phyloP scores from a whole-genome alignment of 1,140 invertebrate species.

The Nomia melanderi region DNA sequence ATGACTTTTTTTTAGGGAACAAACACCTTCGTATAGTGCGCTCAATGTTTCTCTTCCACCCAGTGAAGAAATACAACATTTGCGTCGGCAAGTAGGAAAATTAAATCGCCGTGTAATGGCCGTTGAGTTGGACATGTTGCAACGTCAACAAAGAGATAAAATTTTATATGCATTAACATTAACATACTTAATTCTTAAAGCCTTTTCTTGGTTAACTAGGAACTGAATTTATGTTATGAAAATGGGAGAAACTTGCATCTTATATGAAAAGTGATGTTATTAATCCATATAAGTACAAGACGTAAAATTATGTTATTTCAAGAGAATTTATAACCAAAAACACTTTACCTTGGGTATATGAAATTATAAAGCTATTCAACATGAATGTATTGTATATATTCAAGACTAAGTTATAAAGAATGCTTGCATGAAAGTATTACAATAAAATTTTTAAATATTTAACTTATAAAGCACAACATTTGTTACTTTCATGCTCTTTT shows the following conservation, averaged over 20 bases:
- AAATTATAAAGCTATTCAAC: slow-evolving; percentile 9
- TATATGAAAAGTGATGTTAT: slow-evolving; percentile 25
- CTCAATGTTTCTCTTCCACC: slow-evolving; percentile 86
- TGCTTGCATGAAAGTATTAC: slow-evolving; percentile 7
- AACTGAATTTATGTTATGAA: slow-evolving; percentile 63
- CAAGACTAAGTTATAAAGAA: slow-evolving; percentile 6
- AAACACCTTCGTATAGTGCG: slow-evolving; percentile 82
- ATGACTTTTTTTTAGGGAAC: slow-evolving; percentile 80
- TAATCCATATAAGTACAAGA: slow-evolving; percentile 26
- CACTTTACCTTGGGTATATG: slow-evolving; percentile 28
- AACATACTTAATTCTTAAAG: slow-evolving; percentile 92
- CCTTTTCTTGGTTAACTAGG: slow-evolving; percentile 91
- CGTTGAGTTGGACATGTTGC: slow-evolving; percentile 90
- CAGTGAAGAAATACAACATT: slow-evolving; percentile 89
- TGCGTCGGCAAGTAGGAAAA: slow-evolving; percentile 91
- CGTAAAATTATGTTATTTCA: slow-evolving; percentile 20
- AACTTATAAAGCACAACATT: neutral
- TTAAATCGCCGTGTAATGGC: slow-evolving; percentile 92
- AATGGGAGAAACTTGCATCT: slow-evolving; percentile 15
- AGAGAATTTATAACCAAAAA: slow-evolving; percentile 56
- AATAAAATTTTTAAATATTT: slow-evolving; percentile 16
- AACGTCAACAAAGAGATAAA: slow-evolving; percentile 91
- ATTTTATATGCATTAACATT: slow-evolving; percentile 90
- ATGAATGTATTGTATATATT: slow-evolving; percentile 39
- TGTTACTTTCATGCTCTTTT: neutral